These are phyloP conservation scores for Disparrhopalites patrizii DNA, from an alignment of 2,888 invertebrate genomes.

Conservation along the genomic window DNA sequence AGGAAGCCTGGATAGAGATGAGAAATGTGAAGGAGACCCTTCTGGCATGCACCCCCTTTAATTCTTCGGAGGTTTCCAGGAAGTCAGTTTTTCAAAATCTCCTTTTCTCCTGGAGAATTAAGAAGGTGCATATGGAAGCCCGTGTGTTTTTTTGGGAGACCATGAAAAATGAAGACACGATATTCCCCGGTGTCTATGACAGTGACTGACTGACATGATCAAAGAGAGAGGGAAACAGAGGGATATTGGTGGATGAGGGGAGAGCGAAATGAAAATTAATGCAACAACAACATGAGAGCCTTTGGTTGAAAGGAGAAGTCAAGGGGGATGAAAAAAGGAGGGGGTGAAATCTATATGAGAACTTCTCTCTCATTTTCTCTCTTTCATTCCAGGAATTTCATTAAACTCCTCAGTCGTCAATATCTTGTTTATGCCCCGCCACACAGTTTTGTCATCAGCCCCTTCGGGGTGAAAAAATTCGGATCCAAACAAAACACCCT, in stretches of 20 bases:
- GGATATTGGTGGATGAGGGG: not conserved
- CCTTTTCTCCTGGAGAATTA: too few relatives aligned
- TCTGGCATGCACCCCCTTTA: slow-evolving; percentile 2
- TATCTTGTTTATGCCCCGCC: not conserved
- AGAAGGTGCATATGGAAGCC: too few relatives aligned
- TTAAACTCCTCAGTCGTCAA: slow-evolving; percentile 10
- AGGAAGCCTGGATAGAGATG: not conserved
- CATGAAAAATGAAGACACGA: slow-evolving; percentile 25
- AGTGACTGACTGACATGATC: slow-evolving; percentile 23
- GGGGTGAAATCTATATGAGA: not conserved
- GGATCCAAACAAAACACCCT: too few relatives aligned
- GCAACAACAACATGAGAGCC: slow-evolving; percentile 18
- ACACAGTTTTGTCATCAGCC: too few relatives aligned
- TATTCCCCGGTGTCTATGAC: slow-evolving; percentile 13
- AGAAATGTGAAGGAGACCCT: slow-evolving; percentile 4
- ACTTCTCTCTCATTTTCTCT: too few relatives aligned
- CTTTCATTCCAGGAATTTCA: slow-evolving; percentile 24
- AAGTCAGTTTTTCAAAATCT: slow-evolving; percentile 1
- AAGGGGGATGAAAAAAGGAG: not conserved
- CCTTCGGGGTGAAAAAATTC: too few relatives aligned
- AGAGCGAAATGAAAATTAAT: slow-evolving; percentile 23
- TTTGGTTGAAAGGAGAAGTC: not conserved
- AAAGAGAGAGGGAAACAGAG: slow-evolving; percentile 13
- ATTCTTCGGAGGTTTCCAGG: slow-evolving; percentile 6
- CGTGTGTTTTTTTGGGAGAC: too few relatives aligned